Base-by-base conservation (phyloP, 2,797 vertebrate species). In the Acrossocheilus fasciatus region DNA sequence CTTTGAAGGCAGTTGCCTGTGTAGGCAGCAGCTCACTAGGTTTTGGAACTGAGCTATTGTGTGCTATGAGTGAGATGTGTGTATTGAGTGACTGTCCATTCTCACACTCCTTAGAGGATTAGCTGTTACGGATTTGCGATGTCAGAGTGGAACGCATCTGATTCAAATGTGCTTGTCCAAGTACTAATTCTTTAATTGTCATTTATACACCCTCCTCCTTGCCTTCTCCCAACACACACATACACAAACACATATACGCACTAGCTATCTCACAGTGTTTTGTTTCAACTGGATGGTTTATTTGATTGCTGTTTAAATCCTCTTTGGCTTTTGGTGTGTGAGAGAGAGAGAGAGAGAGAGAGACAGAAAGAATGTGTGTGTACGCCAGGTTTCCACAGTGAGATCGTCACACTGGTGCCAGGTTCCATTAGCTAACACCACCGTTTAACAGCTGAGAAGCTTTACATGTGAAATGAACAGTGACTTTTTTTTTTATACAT, bases 341-440 rank as follows among this genome's bases (percentile, higher is more conserved):
- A 87, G 91, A 94, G 93, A 93, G 93, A 93, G 93, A 26, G 26
- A 26, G 26, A 80, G 81, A 73, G 54, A 68, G 93, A 80, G 81
- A 73, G 54, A 68, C 26, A 64, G 54, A 76, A 81, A 50, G 30
- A 81, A 79, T 86, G 84, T 86, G 90, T 94, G 92, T 93, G 93
- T 95, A 92, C 81, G 86, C 86, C 89, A 91, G 73, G 64, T 83
- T 76, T 86, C 90, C 82, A 87, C 89, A 86, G 88, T 64, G 88
- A 82, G 91, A 91, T 89, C 47, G 72, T 88, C 73, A 88, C 81
- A 79, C 66, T 77, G 75, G 84, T 95, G 94, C 94, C 94, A 95
- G 94, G 91, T 94, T 94, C 91, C 92, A 94, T 95, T 93, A 95
- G 94, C 95, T 91, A 94, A 94, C 91, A 91, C 92, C 88, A 90